phyloP scores from a whole-genome alignment of 2,888 invertebrate genomes.

The Agrochola lota region DNA sequence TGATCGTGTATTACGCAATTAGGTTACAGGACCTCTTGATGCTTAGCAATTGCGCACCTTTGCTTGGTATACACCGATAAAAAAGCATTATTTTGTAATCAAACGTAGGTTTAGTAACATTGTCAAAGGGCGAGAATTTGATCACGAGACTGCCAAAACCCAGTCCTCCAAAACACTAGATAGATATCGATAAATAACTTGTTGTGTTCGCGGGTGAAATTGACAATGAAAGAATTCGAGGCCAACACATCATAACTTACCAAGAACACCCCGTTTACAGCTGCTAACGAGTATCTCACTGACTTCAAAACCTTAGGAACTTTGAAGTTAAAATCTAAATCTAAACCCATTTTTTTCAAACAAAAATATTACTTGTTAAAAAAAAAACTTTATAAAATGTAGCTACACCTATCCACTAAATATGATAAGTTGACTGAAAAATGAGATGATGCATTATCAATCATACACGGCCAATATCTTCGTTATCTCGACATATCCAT shows the following conservation, averaged over 20 bases:
- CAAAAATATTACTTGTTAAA: constrained; percentile 11
- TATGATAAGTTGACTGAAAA: constrained; percentile 74
- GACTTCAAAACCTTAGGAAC: constrained; percentile 87
- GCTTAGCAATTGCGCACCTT: neutral
- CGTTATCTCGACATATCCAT: constrained; percentile 84
- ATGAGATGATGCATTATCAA: constrained; percentile 82
- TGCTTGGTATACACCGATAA: neutral
- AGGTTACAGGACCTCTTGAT: neutral
- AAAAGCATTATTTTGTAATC: too few species aligned
- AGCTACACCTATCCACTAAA: constrained; percentile 58
- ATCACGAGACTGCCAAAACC: constrained; percentile 53
- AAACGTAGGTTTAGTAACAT: neutral
- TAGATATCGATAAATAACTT: constrained; percentile 27
- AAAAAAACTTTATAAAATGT: constrained; percentile 33
- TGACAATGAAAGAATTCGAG: constrained; percentile 33
- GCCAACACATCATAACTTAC: constrained; percentile 84
- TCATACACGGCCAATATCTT: constrained; percentile 79
- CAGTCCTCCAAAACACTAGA: constrained; percentile 11
- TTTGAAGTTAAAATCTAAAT: constrained; percentile 84
- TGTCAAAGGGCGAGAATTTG: neutral
- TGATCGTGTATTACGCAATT: too few species aligned
- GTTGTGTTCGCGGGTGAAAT: constrained; percentile 23
- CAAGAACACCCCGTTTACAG: constrained; percentile 94
- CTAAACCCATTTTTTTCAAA: constrained; percentile 68
- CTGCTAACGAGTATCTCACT: constrained; percentile 93